Evolutionary conservation across 1,140 invertebrate species (phyloP).

Genomic region (Papilio dardanus): DNA sequence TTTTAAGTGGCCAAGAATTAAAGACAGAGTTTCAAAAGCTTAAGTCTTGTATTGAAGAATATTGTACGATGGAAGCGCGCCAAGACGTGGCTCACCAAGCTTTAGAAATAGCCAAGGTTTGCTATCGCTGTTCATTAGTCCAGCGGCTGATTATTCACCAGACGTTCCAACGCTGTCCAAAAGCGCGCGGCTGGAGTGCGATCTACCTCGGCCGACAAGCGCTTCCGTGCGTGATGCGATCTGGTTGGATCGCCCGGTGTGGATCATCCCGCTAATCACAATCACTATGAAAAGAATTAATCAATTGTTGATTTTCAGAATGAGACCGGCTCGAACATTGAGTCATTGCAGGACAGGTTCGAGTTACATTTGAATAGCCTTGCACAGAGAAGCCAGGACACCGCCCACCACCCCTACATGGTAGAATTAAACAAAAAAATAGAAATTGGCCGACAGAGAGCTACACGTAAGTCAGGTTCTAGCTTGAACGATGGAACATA

Average conservation of each 20-base stretch:
- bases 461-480: conserved; percentile 49
- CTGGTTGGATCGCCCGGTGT: too few relatives aligned
- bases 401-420: conserved; percentile 59
- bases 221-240: too few relatives aligned
- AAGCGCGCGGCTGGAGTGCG: too few relatives aligned
- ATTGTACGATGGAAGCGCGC: conserved; percentile 61
- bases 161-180: too few relatives aligned
- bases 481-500: not conserved
- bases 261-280: too few relatives aligned
- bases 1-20: conserved; percentile 56
- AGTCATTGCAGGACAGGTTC: conserved; percentile 55
- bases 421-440: conserved; percentile 51
- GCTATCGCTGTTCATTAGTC: not conserved
- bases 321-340: conserved; percentile 58
- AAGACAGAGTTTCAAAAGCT: conserved; percentile 58
- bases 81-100: conserved; percentile 60
- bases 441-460: conserved; percentile 43
- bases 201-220: too few relatives aligned
- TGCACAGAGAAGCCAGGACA: conserved; percentile 45
- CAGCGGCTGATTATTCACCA: not conserved
- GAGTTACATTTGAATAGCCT: conserved; percentile 48
- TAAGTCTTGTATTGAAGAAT: conserved; percentile 54
- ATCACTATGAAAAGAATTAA: too few relatives aligned
- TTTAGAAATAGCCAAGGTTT: conserved; percentile 56
- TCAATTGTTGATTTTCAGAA: conserved; percentile 41